Percentiles rank a stretch among this genome's conserved stretches.
phyloP scores from a whole-genome alignment of 1,140 invertebrate species.

The Lordiphosa mommai region DNA sequence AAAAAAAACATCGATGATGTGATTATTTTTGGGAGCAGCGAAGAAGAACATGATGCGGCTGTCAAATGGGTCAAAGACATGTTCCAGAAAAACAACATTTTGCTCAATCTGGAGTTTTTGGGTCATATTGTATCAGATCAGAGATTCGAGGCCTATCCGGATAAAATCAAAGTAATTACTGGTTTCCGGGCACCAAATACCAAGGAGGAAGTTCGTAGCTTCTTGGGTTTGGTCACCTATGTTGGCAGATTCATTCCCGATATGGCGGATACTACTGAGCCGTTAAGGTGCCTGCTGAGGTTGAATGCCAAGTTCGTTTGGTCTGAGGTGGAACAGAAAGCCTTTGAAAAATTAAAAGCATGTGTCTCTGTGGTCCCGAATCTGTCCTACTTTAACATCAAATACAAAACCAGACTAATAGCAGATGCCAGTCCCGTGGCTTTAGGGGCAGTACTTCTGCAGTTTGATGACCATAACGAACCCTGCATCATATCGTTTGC shows the following conservation, averaged over 20 bases:
- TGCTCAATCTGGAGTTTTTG: conserved; percentile 35
- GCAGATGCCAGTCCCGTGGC: too few species aligned
- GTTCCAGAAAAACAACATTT: not conserved
- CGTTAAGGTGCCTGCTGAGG: too few species aligned
- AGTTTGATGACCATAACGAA: too few species aligned
- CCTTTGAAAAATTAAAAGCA: too few species aligned
- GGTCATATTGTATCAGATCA: conserved; percentile 50
- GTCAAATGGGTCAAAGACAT: not conserved
- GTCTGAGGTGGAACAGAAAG: too few species aligned
- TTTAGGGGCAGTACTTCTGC: too few species aligned
- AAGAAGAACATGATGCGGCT: conserved; percentile 31
- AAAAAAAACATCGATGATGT: not conserved
- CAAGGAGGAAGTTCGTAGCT: conserved; percentile 62
- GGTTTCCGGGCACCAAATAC: conserved; percentile 21
- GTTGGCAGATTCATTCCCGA: not conserved
- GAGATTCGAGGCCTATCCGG: conserved; percentile 8
- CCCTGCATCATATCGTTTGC: too few species aligned
- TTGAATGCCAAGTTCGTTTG: too few species aligned
- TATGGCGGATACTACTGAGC: not conserved
- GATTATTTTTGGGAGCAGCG: conserved; percentile 7
- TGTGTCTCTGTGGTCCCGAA: too few species aligned
- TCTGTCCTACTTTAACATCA: too few species aligned
- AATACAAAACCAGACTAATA: too few species aligned
- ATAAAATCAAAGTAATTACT: conserved; percentile 27
- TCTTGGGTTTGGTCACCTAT: conserved; percentile 25